phyloP scores from a whole-genome alignment of 2,888 invertebrate species.

The Cyaniris semiargus region DNA sequence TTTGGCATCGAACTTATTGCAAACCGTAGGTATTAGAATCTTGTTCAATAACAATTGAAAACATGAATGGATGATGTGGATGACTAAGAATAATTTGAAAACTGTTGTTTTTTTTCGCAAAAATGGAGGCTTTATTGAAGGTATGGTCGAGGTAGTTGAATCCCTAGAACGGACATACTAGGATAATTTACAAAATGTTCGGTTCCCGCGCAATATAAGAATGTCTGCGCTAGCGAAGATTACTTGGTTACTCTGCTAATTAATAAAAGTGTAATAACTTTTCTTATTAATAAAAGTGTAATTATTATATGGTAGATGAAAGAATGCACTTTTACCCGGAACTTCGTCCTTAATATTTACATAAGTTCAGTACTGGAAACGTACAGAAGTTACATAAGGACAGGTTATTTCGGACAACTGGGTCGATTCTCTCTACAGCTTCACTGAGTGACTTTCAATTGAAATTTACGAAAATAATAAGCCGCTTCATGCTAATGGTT shows the following conservation, averaged over 20 bases:
- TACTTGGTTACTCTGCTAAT: too few species aligned
- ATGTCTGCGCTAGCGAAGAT: too few species aligned
- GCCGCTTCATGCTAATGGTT: neutral
- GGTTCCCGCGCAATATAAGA: too few species aligned
- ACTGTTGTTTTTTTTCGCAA: too few species aligned
- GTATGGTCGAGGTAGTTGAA: too few species aligned
- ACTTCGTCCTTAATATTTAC: constrained; percentile 24
- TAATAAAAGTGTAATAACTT: neutral
- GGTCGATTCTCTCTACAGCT: constrained; percentile 23
- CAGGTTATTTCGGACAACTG: constrained; percentile 13
- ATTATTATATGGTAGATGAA: neutral
- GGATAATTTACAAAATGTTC: too few species aligned
- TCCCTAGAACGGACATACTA: too few species aligned
- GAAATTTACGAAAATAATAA: neutral
- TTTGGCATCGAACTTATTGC: neutral
- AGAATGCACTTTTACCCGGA: constrained; percentile 27
- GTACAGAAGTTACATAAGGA: constrained; percentile 9
- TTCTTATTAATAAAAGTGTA: neutral
- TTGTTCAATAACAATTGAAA: too few species aligned
- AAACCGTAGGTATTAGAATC: neutral
- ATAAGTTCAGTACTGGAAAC: constrained; percentile 20
- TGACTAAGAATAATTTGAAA: too few species aligned
- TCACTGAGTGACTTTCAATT: neutral
- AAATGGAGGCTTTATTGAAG: too few species aligned
- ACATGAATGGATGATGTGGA: too few species aligned